phyloP scores from a whole-genome alignment of 1,140 invertebrate genomes.

The Platyura marginata region DNA sequence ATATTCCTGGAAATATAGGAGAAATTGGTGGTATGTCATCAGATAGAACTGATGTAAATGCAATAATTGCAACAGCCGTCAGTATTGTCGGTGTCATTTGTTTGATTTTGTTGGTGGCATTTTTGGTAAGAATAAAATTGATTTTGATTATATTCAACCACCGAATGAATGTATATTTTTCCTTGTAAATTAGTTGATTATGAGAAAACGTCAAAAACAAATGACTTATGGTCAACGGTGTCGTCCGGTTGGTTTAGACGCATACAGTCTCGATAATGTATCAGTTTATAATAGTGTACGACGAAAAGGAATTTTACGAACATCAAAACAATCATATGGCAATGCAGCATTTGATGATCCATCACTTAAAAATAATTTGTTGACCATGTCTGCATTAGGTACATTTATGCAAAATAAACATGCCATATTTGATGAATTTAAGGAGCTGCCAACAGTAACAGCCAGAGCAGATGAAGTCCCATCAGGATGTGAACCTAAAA shows the following conservation, averaged over 20 bases:
- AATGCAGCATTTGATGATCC: conserved; percentile 86
- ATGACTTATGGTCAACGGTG: conserved; percentile 63
- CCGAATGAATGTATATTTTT: conserved; percentile 3
- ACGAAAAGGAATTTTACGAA: conserved; percentile 41
- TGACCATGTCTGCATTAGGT: conserved; percentile 32
- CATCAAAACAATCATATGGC: conserved; percentile 78
- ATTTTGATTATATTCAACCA: background rate
- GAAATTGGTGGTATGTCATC: background rate
- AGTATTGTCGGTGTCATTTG: conserved; percentile 31
- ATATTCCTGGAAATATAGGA: background rate
- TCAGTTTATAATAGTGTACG: conserved; percentile 63
- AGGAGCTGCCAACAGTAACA: conserved; percentile 54
- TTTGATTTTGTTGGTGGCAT: conserved; percentile 39
- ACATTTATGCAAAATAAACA: conserved; percentile 53
- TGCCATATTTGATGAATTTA: conserved; percentile 57
- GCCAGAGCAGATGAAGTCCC: conserved; percentile 67
- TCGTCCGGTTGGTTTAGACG: conserved; percentile 68
- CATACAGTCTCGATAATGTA: conserved; percentile 75
- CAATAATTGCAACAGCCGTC: conserved; percentile 31
- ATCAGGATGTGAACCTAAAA: conserved; percentile 70
- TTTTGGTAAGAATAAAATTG: conserved; percentile 37
- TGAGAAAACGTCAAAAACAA: conserved; percentile 47
- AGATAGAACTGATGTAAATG: conserved; percentile 21
- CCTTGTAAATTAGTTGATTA: conserved; percentile 33
- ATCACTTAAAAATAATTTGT: conserved; percentile 16